Evolutionary conservation across 2,113 vertebrate species (phyloP).

Genomic region (Vulpes lagopus): DNA sequence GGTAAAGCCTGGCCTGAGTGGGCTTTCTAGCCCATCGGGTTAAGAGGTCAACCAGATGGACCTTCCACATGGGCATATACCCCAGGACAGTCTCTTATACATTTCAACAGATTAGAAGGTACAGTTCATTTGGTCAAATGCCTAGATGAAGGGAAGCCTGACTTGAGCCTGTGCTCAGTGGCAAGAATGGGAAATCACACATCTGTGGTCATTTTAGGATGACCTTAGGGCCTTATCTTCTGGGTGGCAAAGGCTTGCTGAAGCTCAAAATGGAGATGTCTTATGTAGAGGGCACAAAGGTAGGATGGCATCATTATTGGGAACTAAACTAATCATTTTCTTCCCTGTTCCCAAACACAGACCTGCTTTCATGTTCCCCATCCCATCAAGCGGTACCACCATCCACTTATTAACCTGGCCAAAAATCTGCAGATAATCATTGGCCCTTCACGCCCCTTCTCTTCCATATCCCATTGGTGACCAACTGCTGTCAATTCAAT

Average conservation of each 20-base stretch:
- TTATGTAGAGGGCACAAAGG: not conserved
- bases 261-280: not conserved
- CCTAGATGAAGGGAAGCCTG: not conserved
- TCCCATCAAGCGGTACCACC: not conserved
- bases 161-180: not conserved
- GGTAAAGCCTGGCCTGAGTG: not conserved
- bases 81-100: not conserved
- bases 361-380: not conserved
- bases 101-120: not conserved
- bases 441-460: not conserved
- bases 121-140: not conserved
- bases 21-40: not conserved
- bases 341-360: not conserved
- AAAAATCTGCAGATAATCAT: not conserved
- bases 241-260: not conserved
- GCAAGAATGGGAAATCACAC: not conserved
- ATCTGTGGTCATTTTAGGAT: not conserved
- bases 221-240: not conserved
- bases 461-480: not conserved
- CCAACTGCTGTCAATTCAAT: not conserved
- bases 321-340: not conserved
- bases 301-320: not conserved
- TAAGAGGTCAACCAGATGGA: not conserved
- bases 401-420: not conserved
- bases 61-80: not conserved